Percentiles rank a stretch among this genome's conserved stretches.
Evolutionary conservation across 2,888 invertebrate genomes (phyloP).

Genomic region (Synergus laeviventris): DNA sequence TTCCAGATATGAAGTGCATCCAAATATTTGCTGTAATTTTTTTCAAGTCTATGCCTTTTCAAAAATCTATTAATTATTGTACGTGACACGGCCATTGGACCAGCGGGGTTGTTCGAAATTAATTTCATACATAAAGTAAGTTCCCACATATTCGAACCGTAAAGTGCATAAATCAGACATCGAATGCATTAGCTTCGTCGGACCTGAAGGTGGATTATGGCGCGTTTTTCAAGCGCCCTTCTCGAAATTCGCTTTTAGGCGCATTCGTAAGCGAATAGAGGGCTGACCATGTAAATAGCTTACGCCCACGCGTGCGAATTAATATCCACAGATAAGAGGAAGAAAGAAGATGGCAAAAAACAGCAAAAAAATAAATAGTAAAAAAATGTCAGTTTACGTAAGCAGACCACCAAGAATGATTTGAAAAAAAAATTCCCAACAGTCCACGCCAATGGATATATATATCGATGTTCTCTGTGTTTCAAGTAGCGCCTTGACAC

Average conservation of each 20-base stretch:
- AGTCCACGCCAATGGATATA: background rate
- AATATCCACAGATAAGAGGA: constrained; percentile 65
- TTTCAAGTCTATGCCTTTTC: background rate
- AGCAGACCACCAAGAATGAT: constrained; percentile 4
- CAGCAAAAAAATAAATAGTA: background rate
- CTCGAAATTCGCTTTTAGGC: constrained; percentile 47
- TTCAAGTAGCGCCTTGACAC: constrained; percentile 22
- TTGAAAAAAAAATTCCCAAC: background rate
- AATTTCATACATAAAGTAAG: constrained; percentile 70
- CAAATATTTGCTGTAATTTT: background rate
- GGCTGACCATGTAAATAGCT: constrained; percentile 47
- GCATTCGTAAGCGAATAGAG: constrained; percentile 51
- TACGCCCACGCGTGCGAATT: constrained; percentile 69
- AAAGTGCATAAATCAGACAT: constrained; percentile 73
- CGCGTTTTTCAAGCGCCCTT: constrained; percentile 53
- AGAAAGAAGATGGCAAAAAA: constrained; percentile 44
- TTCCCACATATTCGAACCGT: constrained; percentile 68
- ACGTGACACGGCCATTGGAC: constrained; percentile 71
- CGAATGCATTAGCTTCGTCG: constrained; percentile 70
- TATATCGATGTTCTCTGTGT: constrained; percentile 28
- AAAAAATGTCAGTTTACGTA: background rate
- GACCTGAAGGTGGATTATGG: constrained; percentile 59
- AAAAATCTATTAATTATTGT: constrained; percentile 63
- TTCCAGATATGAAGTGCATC: background rate
- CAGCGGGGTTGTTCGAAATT: constrained; percentile 72